A percentile compares a stretch with the other conserved stretches of the same genome.
Conservation (phyloP, 2,113 vertebrate species). For the Hippocampus barbouri region DNA sequence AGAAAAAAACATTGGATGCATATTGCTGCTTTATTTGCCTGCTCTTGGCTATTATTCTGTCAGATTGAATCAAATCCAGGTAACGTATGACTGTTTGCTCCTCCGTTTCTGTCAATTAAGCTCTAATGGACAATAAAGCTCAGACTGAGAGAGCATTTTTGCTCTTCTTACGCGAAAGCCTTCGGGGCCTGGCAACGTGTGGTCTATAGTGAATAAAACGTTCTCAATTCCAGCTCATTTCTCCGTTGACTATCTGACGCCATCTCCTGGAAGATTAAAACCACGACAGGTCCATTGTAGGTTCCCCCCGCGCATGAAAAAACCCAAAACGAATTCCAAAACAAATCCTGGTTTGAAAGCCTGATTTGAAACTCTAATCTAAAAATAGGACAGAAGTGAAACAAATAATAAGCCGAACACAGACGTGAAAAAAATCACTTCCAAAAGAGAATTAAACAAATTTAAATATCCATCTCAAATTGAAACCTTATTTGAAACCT, state of each 20-base stretch:
- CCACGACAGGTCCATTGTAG: not conserved
- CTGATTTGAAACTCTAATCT: not conserved
- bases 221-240: not conserved
- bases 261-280: constrained; percentile 47
- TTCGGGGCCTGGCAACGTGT: not conserved
- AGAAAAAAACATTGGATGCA: constrained; percentile 6
- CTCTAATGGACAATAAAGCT: not conserved
- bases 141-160: not conserved
- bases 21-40: constrained; percentile 35
- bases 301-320: not conserved
- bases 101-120: constrained; percentile 1
- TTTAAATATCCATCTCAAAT: no score
- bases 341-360: not conserved
- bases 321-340: not conserved
- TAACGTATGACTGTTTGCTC: constrained; percentile 1
- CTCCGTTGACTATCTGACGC: constrained; percentile 47
- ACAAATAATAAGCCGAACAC: no score
- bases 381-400: no score
- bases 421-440: no score
- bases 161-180: not conserved
- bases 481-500: no score
- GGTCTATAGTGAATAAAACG: not conserved
- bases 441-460: no score
- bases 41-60: constrained; percentile 18
- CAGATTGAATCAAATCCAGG: constrained; percentile 27